Base-by-base conservation (phyloP, 2,113 vertebrate species). In the Rhea pennata region DNA sequence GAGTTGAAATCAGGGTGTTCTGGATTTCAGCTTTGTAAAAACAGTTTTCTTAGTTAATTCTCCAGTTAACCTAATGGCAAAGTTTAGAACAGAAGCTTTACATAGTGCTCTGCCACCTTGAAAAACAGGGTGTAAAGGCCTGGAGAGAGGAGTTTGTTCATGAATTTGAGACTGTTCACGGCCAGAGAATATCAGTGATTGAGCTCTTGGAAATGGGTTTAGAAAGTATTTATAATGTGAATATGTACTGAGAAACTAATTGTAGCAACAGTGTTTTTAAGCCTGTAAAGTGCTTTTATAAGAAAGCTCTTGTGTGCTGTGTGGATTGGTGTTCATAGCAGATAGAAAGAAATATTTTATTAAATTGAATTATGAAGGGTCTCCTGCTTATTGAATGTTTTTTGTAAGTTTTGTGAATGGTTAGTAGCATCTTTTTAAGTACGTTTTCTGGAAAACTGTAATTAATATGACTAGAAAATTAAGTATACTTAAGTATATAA, bases 11-110 rank as follows among this genome's bases (percentile, higher is more conserved):
- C 16, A 48, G 17, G 6, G 6, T 72, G 56, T 82, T 93, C 87
- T 72, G 51, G 44, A 84, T 97, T 97, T 97, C 58, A 71, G 21
- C 70, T 94, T 89, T 95, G 44, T 80, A 90, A 70, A 81, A 96
- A 65, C 5, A 20, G 75, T 95, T 83, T 88, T 48, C 78, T 93
- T 97, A 92, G 88, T 94, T 93, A 93, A 29, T 93, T 79, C 36
- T 84, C 24, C 26, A 62, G 78, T 82, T 81, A 92, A 88, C 14
- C 53, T 48, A 29, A 36, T 27, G 77, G 72, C 88, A 87, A 94
- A 73, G 50, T 93, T 97, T 92, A 95, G 84, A 95, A 82, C 20
- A 65, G 54, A 54, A 93, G 14, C 10, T 51, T 1, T 72, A 59
- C 22, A 51, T 39, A 44, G 13, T 20, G 5, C 8, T 87, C 62